Base-by-base conservation (phyloP, 2,113 vertebrate species). In the Mormoops blainvillei region DNA sequence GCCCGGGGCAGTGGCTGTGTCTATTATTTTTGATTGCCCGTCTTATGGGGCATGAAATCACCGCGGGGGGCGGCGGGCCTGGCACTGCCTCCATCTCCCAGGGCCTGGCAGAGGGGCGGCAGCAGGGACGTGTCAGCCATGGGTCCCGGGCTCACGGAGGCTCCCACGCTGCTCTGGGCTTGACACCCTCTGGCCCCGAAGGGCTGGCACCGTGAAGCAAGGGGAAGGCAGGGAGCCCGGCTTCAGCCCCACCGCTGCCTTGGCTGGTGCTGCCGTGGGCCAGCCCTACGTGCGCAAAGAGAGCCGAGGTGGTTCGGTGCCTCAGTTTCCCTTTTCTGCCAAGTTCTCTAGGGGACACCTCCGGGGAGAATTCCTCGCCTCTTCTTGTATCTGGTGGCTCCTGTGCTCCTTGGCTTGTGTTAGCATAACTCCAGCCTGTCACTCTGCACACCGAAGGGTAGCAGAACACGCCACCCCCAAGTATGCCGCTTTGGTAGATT, bases 1-100 rank as follows among this genome's bases (percentile, higher is more conserved):
- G 87, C 82, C 95, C 31, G 0, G 1, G 94, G 78, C 91, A 95
- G 78, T 38, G 45, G 92, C 92, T 50, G 36, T 41, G 92, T 87
- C 94, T 85, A 19, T 96, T 97, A 87, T 78, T 87, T 97, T 93
- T 95, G 81, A 97, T 89, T 58, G 94, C 70, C 77, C 12, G 0
- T 89, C 94, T 96, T 88, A 89, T 67, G 90, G 96, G 52, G 88
- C 94, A 91, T 93, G 95, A 95, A 96, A 93, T 90, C 88, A 58
- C 87, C 31, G 1, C 3, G 2, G 76, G 77, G 63, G 20, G 33
- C 0, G 0, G 0, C 0, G 0, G 41, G 74, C 87, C 82, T 15
- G 2, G 3, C 0, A 0, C 28, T 26, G 84, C 68, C 87, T 43
- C 78, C 3, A 5, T 48, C 71, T 48, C 15, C 65, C 14, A 33